phyloP scores from a whole-genome alignment of 30 jellyfish, hydroid and myxozoan species.

The Mastigias papua region DNA sequence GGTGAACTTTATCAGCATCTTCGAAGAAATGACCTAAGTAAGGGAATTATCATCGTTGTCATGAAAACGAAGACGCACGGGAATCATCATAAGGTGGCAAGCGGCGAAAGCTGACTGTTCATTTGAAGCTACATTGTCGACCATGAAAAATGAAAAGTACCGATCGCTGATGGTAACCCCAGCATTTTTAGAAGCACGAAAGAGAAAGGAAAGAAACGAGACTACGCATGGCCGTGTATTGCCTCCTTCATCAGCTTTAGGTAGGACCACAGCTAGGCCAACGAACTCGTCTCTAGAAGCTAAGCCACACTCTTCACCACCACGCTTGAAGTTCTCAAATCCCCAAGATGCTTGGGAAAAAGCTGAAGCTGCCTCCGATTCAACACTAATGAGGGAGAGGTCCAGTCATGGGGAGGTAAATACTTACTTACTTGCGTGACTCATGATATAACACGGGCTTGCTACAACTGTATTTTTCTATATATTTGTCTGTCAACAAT shows the following conservation, averaged over 20 bases:
- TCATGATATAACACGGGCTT: too few relatives aligned
- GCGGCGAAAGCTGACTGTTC: background rate
- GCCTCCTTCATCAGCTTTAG: slow-evolving; percentile 37
- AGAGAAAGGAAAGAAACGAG: slow-evolving; percentile 59
- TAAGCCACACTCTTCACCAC: background rate
- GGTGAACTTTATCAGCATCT: background rate
- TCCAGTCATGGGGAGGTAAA: background rate
- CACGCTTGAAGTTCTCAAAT: background rate
- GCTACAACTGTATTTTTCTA: too few relatives aligned
- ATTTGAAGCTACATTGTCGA: background rate
- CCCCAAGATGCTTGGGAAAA: background rate
- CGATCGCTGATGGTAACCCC: slow-evolving; percentile 76
- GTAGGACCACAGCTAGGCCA: background rate
- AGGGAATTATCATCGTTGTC: slow-evolving; percentile 15
- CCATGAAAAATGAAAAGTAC: slow-evolving; percentile 47
- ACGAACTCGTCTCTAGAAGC: background rate
- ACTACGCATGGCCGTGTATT: slow-evolving; percentile 61
- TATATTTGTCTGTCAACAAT: too few relatives aligned
- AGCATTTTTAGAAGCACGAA: slow-evolving; percentile 77
- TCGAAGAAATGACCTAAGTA: background rate
- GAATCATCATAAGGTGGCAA: background rate
- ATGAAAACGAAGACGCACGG: background rate
- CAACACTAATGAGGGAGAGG: background rate
- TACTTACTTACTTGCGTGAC: too few relatives aligned
- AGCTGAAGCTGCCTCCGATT: background rate